Evolutionary conservation across 2,797 vertebrate species (phyloP), one percentile per base, ranked within the genome.

Genomic region (Galagoides demidoff): DNA sequence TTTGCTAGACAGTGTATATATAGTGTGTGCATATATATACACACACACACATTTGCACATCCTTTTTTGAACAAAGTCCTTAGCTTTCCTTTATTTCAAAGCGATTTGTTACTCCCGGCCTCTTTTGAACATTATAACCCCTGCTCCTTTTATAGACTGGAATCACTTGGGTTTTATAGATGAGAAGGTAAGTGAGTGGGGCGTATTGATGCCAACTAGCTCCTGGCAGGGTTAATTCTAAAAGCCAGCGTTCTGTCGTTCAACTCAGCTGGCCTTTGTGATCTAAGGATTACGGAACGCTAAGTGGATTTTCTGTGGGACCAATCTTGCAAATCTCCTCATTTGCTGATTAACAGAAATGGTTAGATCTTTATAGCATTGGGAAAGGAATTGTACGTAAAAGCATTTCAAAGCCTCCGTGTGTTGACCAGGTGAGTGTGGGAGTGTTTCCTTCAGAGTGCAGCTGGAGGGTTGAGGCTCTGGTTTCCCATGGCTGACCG

Each of bases 261-360:
- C 49, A 77, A 12, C 52, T 78, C 79, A 71, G 1, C 61, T 74
- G 39, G 63, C 20, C 87, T 93, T 91, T 73, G 2, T 74, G 76
- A 74, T 83, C 76, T 85, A 49, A 76, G 31, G n/a, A 37, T 84
- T 81, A 63, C 37, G 76, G 66, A 89, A 94, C 20, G n/a, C 16
- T 73, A 87, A 77, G 68, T 82, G 39, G 55, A 77, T 96, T 92
- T 96, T 92, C 92, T 92, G 10, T 87, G 89, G n/a, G 57, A 45
- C 90, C 82, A 87, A 52, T 57, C 81, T 93, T 66, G 22, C 25
- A 71, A 68, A 85, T 57, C n/a, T 68, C 74, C 91, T 39, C 52
- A 61, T 87, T 95, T 92, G 95, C 71, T 87, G 89, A 73, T 76
- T 37, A 64, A 85, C 52, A 55, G 81, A 84, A 85, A 61, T 27